Evolutionary conservation across 1,140 invertebrate genomes (phyloP).

Genomic region (Bombus waltoni): DNA sequence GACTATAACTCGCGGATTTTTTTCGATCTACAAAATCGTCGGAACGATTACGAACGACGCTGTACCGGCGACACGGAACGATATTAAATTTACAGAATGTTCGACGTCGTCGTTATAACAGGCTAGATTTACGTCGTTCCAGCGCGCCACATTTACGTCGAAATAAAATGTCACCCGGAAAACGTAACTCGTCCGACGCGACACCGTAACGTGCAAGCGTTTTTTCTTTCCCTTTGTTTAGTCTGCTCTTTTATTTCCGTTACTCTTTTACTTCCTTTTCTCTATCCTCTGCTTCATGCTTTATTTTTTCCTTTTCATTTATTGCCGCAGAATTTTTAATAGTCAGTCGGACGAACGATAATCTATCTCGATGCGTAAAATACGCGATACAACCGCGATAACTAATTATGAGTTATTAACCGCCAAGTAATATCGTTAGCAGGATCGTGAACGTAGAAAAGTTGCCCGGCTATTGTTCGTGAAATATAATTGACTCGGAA

Average conservation of each 20-base stretch:
- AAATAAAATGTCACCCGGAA: conserved; percentile 13
- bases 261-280: neutral
- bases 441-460: neutral
- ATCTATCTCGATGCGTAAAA: conserved; percentile 7
- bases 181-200: conserved; percentile 4
- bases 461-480: neutral
- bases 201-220: neutral
- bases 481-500: conserved; percentile 24
- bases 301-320: neutral
- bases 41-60: neutral
- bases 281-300: neutral
- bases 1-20: neutral
- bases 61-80: neutral
- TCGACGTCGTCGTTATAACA: conserved; percentile 19
- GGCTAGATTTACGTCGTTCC: neutral
- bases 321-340: neutral
- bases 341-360: neutral
- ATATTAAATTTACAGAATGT: conserved; percentile 35
- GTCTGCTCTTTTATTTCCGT: neutral
- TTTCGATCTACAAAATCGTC: neutral
- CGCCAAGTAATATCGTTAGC: neutral
- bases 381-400: neutral
- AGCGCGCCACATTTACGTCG: neutral
- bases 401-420: conserved; percentile 28
- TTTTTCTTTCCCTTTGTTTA: neutral